Evolutionary conservation across 2,113 vertebrate genomes (phyloP).

Genomic region (Sinocyclocheilus anophthalmus): DNA sequence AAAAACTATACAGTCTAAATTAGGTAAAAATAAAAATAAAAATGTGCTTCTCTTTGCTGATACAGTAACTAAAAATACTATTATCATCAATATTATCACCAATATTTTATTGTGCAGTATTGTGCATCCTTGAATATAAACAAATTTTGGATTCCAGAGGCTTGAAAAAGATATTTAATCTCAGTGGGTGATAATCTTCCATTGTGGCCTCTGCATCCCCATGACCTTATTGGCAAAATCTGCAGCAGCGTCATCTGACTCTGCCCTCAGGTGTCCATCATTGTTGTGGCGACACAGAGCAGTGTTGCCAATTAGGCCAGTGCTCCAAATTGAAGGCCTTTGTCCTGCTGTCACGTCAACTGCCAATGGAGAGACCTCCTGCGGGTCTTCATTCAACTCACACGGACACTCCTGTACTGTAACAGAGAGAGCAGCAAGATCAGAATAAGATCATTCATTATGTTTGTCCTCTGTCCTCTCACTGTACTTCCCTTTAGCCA

Average conservation of each 20-base stretch:
- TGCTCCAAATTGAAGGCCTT: slow-evolving; percentile 70
- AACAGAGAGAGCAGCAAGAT: slow-evolving; percentile 19
- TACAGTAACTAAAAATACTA: not conserved
- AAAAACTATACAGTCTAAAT: too few species aligned
- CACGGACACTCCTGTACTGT: not conserved
- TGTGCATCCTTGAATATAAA: not conserved
- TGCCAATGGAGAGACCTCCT: slow-evolving; percentile 66
- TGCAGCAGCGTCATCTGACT: slow-evolving; percentile 25
- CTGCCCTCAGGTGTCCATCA: slow-evolving; percentile 50
- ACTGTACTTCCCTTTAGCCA: slow-evolving; percentile 1
- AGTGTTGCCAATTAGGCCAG: slow-evolving; percentile 60
- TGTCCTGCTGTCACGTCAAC: slow-evolving; percentile 72
- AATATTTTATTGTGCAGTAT: not conserved
- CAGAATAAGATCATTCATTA: not conserved
- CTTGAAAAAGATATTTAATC: not conserved
- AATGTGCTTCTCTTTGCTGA: not conserved
- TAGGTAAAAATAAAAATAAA: too few species aligned
- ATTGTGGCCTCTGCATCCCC: not conserved
- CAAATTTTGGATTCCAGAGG: not conserved
- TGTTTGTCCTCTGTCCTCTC: not conserved
- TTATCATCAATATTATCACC: not conserved
- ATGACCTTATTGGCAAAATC: slow-evolving; percentile 2
- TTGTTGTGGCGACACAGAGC: slow-evolving; percentile 62
- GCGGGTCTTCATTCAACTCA: slow-evolving; percentile 62
- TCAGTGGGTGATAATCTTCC: not conserved